Evolutionary conservation across 2,113 vertebrate species (phyloP).

Genomic region (Myotis lucifugus): DNA sequence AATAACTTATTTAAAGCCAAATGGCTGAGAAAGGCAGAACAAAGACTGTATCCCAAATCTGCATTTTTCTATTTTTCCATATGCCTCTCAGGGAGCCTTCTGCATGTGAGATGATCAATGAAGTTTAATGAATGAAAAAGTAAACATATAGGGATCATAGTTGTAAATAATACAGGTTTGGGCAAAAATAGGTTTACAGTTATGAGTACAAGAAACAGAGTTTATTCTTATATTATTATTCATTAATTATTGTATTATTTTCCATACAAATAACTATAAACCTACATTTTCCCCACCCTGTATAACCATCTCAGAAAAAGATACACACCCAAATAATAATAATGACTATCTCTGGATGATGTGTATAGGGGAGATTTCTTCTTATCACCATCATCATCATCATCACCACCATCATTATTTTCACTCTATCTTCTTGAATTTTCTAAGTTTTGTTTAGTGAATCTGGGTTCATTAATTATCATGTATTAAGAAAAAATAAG

Average conservation of each 20-base stretch:
- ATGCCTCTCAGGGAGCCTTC: neutral
- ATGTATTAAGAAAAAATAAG: neutral
- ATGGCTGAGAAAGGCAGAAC: neutral
- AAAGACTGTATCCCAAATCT: neutral
- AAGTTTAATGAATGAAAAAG: neutral
- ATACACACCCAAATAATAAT: neutral
- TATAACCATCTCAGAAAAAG: slow-evolving; percentile 14
- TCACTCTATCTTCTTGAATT: neutral
- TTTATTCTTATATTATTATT: neutral
- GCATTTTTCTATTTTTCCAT: neutral
- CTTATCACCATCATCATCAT: neutral
- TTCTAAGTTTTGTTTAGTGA: neutral
- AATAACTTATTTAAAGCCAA: neutral
- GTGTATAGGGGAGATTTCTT: neutral
- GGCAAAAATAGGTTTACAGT: neutral
- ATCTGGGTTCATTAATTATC: neutral
- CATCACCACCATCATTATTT: no score
- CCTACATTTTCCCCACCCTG: neutral
- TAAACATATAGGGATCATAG: neutral
- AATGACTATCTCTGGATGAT: neutral
- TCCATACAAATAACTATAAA: neutral
- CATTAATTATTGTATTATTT: neutral
- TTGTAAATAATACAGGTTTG: neutral
- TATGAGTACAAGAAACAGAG: neutral
- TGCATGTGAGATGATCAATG: neutral